phyloP scores from a whole-genome alignment of 2,797 vertebrate genomes.

The Ficedula albicollis region DNA sequence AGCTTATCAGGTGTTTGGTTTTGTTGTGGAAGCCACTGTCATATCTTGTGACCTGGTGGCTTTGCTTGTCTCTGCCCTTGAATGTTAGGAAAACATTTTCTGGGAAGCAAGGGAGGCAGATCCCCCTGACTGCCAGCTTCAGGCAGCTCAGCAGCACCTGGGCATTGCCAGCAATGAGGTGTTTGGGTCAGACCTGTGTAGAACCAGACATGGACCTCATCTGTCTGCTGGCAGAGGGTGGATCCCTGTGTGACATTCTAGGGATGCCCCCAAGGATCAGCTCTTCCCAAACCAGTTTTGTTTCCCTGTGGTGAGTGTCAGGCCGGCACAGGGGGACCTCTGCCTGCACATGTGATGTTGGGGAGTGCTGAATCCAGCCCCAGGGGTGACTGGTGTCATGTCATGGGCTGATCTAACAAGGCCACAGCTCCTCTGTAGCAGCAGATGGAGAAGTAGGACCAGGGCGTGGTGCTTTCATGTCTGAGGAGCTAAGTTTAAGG shows the following conservation, averaged over 20 bases:
- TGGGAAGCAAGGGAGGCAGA: not conserved
- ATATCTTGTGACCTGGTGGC: not conserved
- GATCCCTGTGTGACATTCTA: not conserved
- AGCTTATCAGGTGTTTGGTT: conserved; percentile 16
- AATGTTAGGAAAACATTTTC: not conserved
- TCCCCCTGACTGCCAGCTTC: accelerated
- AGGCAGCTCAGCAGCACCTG: not conserved
- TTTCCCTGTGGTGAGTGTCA: accelerated
- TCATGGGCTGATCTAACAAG: not conserved
- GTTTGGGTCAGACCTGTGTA: not conserved
- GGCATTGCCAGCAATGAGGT: accelerated
- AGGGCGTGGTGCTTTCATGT: not conserved
- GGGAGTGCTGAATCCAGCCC: not conserved
- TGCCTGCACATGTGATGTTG: accelerated
- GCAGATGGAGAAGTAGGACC: conserved; percentile 5
- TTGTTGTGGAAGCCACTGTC: not conserved
- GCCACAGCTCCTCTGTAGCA: not conserved
- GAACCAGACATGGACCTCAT: not conserved
- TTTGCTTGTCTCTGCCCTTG: conserved; percentile 23
- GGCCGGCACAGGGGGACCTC: accelerated
- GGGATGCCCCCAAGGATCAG: not conserved
- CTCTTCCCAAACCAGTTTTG: not conserved
- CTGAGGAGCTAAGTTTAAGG: not conserved
- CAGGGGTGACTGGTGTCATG: not conserved
- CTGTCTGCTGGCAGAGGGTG: not conserved